Evolutionary conservation across 2,888 invertebrate genomes (phyloP).

Genomic region (Nemurella pictetii): DNA sequence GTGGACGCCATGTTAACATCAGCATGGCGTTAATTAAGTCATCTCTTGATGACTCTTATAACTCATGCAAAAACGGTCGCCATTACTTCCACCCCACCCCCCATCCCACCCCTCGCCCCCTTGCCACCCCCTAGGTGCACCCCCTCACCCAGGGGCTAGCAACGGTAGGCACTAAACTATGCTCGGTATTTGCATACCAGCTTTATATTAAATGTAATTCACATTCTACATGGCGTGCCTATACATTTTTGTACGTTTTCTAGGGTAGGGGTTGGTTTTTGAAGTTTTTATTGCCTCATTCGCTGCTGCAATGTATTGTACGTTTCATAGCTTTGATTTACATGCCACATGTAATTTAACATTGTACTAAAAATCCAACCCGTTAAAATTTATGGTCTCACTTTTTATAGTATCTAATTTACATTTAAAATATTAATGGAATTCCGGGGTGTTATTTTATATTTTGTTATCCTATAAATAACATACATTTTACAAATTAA

Average conservation of each 20-base stretch:
- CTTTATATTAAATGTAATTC: constrained; percentile 39
- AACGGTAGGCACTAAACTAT: background rate
- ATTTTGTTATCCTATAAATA: constrained; percentile 26
- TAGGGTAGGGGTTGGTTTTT: constrained; percentile 14
- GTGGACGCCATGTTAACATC: constrained; percentile 39
- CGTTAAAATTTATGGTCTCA: constrained; percentile 39
- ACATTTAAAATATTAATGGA: constrained; percentile 42
- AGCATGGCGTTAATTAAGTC: constrained; percentile 37
- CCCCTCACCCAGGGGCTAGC: background rate
- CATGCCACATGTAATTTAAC: constrained; percentile 36
- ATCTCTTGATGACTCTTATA: constrained; percentile 35
- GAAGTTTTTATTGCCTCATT: constrained; percentile 40
- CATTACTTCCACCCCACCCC: constrained; percentile 28
- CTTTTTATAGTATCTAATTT: constrained; percentile 41
- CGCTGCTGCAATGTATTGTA: constrained; percentile 32
- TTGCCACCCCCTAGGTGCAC: background rate
- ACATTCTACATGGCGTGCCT: constrained; percentile 34
- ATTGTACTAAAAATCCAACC: constrained; percentile 36
- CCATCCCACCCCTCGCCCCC: background rate
- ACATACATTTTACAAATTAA: constrained; percentile 26
- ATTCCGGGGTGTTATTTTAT: constrained; percentile 37
- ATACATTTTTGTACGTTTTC: constrained; percentile 30
- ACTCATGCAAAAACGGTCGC: constrained; percentile 36
- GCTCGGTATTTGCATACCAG: constrained; percentile 34
- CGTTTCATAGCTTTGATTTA: constrained; percentile 40